Evolutionary conservation across 2,113 vertebrate genomes (phyloP), one percentile per base, ranked within the genome.

Genomic region (Plectropomus leopardus): DNA sequence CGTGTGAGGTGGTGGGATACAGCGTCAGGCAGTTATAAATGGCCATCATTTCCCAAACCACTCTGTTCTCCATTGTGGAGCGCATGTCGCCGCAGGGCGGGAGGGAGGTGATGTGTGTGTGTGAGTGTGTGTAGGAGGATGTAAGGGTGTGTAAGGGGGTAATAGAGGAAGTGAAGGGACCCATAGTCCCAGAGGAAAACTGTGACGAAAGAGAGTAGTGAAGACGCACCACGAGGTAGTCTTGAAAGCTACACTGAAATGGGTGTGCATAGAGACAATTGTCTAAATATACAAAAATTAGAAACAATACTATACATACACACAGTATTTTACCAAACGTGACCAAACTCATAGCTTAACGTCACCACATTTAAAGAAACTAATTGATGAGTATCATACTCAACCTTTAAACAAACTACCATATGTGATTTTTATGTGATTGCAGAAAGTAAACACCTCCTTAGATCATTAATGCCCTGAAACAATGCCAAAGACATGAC

Each of bases 1-100:
- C 48, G 72, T 53, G 72, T 89, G 88, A 72, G 73, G 71, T 87
- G 83, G 91, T 82, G 75, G 86, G 90, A 93, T 92, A 87, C 85
- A 42, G 93, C 85, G 90, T 74, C 80, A 89, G 92, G 92, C 94
- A 94, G 94, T 96, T 96, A 95, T 95, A 94, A 95, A 95, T 95
- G 94, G 89, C 92, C 88, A 87, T 93, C 90, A 94, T 95, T 95
- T 94, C 93, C 94, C 92, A 91, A 93, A 93, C 93, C 93, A 90
- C 92, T 93, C 92, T 84, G 85, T 93, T 92, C 88, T 91, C 90
- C 86, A 92, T 94, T 93, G 93, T 94, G 92, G 92, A 93, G 90
- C 79, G 90, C 68, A 84, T 86, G 92, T 94, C 92, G 91, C 93
- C 87, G 86, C 85, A 0, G 84, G 93, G 89, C 64, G 4, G 58